Evolutionary conservation across 2,888 invertebrate genomes (phyloP), one percentile per base, ranked within the genome.

Genomic region (Campaea margaritaria): DNA sequence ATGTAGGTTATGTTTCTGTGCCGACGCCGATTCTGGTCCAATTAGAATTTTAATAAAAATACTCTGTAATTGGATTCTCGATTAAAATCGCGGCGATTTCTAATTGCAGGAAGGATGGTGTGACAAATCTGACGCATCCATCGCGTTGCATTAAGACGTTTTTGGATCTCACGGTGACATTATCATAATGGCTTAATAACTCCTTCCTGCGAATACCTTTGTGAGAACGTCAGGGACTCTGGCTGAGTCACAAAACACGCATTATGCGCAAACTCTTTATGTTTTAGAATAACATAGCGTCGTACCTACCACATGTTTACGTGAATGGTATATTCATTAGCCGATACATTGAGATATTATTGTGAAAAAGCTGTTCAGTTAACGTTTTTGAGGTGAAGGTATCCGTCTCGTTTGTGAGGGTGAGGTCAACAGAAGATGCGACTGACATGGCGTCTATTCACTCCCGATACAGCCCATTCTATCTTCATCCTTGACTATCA

Each of bases 1-100:
- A 90, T 86, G 89, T 89, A 85, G 91, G 89, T 85, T 88, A 86
- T 74, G 81, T 90, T 86, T 91, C 87, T 89, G 83, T 86, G 91
- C 79, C 91, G 85, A 83, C 83, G 72, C 80, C 75, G 82, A 86
- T 85, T 84, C 81, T 81, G 78, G 79, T 76, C 76, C 79, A 79
- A 78, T 76, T 80, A 75, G 79, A 75, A 72, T 81, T 79, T 82
- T 78, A 81, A 81, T 82, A 77, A 83, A 79, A 64, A 70, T 74
- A 72, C 78, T 84, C 64, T 53, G 55, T 65, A 86, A 87, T 87
- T 85, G 84, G 76, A 78, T 76, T 76, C 62, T 75, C 70, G 74
- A 77, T 69, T 64, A 60, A 70, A 66, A 74, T 76, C 73, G 65
- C 72, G 62, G 72, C 73, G 71, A 72, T 77, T 75, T 74, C 68